phyloP scores from a whole-genome alignment of 2,797 vertebrate species.

The Forpus xanthops region DNA sequence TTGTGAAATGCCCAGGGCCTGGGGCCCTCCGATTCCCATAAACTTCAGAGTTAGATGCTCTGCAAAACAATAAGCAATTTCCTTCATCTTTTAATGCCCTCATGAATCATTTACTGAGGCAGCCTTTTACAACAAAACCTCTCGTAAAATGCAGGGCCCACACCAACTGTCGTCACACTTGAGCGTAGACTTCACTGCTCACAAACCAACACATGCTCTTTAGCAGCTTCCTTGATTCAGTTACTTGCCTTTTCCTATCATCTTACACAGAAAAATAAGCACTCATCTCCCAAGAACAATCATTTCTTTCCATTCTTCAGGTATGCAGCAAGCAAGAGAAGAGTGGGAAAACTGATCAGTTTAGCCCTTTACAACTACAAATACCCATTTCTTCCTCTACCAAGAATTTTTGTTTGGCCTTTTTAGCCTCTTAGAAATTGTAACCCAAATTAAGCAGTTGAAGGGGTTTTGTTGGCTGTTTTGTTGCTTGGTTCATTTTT shows the following conservation, averaged over 20 bases:
- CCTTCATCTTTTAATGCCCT: constrained; percentile 62
- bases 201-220: background rate
- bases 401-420: background rate
- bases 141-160: background rate
- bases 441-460: background rate
- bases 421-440: background rate
- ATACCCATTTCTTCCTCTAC: background rate
- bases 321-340: background rate
- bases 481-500: background rate
- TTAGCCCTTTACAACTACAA: background rate
- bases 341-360: background rate
- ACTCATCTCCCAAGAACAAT: background rate
- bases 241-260: background rate
- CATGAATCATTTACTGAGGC: constrained; percentile 40
- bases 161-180: background rate
- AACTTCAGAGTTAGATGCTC: constrained; percentile 41
- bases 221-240: background rate
- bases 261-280: background rate
- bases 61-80: constrained; percentile 55
- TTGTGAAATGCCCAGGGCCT: constrained; percentile 14
- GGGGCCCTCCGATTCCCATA: constrained; percentile 17
- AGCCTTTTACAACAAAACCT: constrained; percentile 11
- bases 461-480: background rate
- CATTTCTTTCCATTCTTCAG: background rate
- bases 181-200: background rate